Conservation (phyloP, 2,888 invertebrate genomes). For the Colletes collaris region DNA sequence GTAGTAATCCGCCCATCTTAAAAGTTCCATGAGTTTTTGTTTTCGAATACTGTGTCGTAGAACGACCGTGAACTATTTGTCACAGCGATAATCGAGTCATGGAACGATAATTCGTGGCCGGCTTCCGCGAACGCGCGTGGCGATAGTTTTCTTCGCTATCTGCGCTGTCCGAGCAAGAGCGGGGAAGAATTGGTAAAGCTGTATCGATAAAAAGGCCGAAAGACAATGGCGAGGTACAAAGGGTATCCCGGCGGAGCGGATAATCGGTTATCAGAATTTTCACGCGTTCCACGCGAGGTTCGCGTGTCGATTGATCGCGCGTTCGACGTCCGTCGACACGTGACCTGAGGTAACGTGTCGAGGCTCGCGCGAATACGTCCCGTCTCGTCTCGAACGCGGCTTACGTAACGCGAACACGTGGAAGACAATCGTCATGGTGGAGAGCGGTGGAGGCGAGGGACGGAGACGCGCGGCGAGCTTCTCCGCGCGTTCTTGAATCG, state of each 20-base stretch:
- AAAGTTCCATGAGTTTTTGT: slow-evolving; percentile 4
- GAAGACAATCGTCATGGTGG: slow-evolving; percentile 13
- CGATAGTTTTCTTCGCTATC: slow-evolving; percentile 5
- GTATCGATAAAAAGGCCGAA: neutral
- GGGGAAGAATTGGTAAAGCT: slow-evolving; percentile 2
- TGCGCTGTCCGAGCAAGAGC: neutral
- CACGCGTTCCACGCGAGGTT: slow-evolving; percentile 35
- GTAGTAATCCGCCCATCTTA: too few relatives aligned
- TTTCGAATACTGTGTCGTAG: neutral
- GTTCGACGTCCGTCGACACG: slow-evolving; percentile 52
- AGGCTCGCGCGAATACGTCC: slow-evolving; percentile 48
- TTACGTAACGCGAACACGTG: slow-evolving; percentile 62
- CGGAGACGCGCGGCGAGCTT: neutral
- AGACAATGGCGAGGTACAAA: neutral
- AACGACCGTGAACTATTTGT: slow-evolving; percentile 12
- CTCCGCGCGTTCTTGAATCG: neutral
- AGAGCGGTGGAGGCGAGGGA: too few relatives aligned
- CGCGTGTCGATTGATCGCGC: slow-evolving; percentile 16
- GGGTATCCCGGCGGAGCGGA: neutral
- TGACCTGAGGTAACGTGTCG: slow-evolving; percentile 65
- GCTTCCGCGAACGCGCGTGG: neutral
- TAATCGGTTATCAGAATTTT: slow-evolving; percentile 38
- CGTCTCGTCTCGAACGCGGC: slow-evolving; percentile 7
- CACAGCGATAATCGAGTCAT: neutral
- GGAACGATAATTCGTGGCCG: slow-evolving; percentile 1